Evolutionary conservation across 2,888 invertebrate genomes (phyloP).

Genomic region (Thera obeliscata): DNA sequence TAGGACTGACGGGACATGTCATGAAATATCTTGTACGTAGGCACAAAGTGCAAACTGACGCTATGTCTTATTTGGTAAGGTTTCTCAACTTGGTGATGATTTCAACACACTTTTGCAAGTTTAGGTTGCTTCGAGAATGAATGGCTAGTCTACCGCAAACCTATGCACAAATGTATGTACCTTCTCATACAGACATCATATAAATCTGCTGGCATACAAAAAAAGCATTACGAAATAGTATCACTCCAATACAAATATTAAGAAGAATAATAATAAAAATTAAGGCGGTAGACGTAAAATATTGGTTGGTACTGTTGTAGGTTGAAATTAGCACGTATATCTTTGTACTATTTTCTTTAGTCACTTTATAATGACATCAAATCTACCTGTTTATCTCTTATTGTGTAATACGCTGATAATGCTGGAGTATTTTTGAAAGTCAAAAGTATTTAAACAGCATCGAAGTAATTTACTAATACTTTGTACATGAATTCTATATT

Average conservation of each 20-base stretch:
- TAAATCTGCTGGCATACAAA: too few species aligned
- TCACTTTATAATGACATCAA: slow-evolving; percentile 1
- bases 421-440: slow-evolving; percentile 8
- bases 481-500: slow-evolving; percentile 41
- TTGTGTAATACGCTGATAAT: slow-evolving; percentile 7
- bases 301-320: too few species aligned
- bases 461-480: slow-evolving; percentile 25
- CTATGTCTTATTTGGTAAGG: slow-evolving; percentile 11
- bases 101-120: slow-evolving; percentile 11
- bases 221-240: too few species aligned
- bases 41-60: neutral
- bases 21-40: slow-evolving; percentile 6
- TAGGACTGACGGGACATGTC: neutral
- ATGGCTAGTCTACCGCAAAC: neutral
- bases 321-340: neutral
- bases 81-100: slow-evolving; percentile 16
- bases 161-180: too few species aligned
- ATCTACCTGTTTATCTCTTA: neutral
- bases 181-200: too few species aligned
- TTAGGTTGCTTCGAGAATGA: slow-evolving; percentile 5
- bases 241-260: too few species aligned
- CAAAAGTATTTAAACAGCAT: slow-evolving; percentile 5
- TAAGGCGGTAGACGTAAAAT: too few species aligned
- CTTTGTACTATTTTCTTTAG: neutral
- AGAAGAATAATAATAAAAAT: too few species aligned